A percentile compares a stretch with the other conserved stretches of the same genome.
Conservation (phyloP, 2,113 vertebrate genomes). For the Oenanthe oenanthe region DNA sequence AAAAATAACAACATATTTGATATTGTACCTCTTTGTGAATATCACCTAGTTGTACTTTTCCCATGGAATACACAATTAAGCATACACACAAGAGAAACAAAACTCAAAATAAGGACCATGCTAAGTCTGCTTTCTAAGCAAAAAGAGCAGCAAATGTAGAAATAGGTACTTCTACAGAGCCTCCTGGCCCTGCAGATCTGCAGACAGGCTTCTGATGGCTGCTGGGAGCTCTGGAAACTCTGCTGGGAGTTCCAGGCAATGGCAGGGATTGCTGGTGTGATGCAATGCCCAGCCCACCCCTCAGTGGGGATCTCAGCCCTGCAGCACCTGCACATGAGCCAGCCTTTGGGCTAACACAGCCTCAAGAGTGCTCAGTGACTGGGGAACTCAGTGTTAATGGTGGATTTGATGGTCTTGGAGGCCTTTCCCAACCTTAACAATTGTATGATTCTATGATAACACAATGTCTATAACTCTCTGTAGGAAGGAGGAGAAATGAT, state of each 20-base stretch:
- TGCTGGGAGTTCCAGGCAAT: not conserved
- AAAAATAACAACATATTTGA: not conserved
- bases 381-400: fast-evolving
- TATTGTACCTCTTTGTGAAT: not conserved
- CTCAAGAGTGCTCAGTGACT: not conserved
- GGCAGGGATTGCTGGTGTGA: not conserved
- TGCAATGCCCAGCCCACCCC: not conserved
- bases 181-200: not conserved
- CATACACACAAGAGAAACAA: not conserved
- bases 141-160: not conserved
- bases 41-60: not conserved
- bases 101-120: not conserved
- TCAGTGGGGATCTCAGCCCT: not conserved
- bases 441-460: not conserved
- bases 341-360: not conserved
- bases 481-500: not conserved
- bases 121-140: not conserved
- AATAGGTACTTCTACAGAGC: not conserved
- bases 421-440: not conserved
- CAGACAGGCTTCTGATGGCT: not conserved
- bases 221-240: not conserved
- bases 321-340: fast-evolving
- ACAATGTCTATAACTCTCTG: fast-evolving
- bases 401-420: not conserved
- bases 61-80: not conserved